Conservation (phyloP, 2,888 invertebrate species). For the Melikaiella ostensackeni region DNA sequence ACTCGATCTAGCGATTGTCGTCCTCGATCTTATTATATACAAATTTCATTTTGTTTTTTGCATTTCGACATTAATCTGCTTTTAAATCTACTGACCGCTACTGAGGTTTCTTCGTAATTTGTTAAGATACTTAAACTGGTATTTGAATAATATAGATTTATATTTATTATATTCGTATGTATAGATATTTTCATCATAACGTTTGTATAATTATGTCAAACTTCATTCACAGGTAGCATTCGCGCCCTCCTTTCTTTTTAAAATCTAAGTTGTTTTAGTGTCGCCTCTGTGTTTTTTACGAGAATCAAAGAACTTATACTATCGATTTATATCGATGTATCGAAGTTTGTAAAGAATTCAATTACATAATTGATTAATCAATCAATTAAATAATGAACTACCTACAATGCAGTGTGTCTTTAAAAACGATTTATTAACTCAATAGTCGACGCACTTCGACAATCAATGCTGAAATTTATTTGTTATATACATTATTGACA, state of each 20-base stretch:
- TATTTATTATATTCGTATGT: constrained; percentile 60
- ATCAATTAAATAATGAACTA: too few relatives aligned
- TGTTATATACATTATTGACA: too few relatives aligned
- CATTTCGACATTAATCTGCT: constrained; percentile 19
- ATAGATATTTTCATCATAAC: constrained; percentile 66
- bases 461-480: too few relatives aligned
- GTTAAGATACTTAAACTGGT: constrained; percentile 43
- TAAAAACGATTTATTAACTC: too few relatives aligned
- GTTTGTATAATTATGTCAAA: constrained; percentile 67
- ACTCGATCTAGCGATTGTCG: background rate
- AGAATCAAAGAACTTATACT: background rate
- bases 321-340: background rate
- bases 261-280: constrained; percentile 40
- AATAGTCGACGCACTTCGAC: too few relatives aligned
- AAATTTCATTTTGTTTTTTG: background rate
- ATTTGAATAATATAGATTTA: constrained; percentile 41
- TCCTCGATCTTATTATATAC: background rate
- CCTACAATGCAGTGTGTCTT: too few relatives aligned
- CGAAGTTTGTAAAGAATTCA: background rate
- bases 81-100: constrained; percentile 58
- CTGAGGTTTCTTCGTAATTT: constrained; percentile 60
- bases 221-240: constrained; percentile 73
- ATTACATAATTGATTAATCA: too few relatives aligned
- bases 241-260: constrained; percentile 62
- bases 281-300: constrained; percentile 35